Percentiles rank a stretch among this genome's conserved stretches.
Conservation (phyloP, 53 echinoderm and acorn worm species). For the Mesocentrotus franciscanus region DNA sequence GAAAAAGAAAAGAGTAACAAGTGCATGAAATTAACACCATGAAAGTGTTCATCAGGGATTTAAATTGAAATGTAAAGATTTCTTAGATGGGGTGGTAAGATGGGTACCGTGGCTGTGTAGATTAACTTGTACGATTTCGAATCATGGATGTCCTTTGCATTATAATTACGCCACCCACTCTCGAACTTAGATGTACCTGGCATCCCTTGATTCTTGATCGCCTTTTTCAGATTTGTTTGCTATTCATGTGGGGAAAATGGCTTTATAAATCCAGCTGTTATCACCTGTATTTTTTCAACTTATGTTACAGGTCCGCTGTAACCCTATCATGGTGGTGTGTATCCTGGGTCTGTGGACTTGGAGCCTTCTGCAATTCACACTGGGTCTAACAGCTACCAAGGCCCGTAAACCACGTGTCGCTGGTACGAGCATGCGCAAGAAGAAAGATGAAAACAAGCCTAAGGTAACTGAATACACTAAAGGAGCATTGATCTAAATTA, state of each 20-base stretch:
- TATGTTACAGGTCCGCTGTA: constrained; percentile 80
- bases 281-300: background rate
- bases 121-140: no score
- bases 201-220: background rate
- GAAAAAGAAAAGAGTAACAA: no score
- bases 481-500: no score
- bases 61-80: no score
- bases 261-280: background rate
- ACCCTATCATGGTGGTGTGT: constrained; percentile 77
- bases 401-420: constrained; percentile 94
- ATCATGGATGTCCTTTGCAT: no score
- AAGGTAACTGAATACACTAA: constrained; percentile 61
- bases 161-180: no score
- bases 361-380: constrained; percentile 98
- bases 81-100: no score
- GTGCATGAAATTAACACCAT: no score
- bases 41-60: no score
- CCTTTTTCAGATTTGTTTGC: background rate
- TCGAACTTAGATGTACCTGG: background rate
- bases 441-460: constrained; percentile 66
- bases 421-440: constrained; percentile 61
- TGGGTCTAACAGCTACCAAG: constrained; percentile 96
- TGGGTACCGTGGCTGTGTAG: no score
- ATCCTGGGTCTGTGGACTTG: constrained; percentile 91
- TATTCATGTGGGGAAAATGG: background rate